Percentiles rank a stretch among this genome's conserved stretches.
These are phyloP conservation scores for Champsocephalus gunnari DNA, from an alignment of 2,797 vertebrate species.

Conservation along the genomic window DNA sequence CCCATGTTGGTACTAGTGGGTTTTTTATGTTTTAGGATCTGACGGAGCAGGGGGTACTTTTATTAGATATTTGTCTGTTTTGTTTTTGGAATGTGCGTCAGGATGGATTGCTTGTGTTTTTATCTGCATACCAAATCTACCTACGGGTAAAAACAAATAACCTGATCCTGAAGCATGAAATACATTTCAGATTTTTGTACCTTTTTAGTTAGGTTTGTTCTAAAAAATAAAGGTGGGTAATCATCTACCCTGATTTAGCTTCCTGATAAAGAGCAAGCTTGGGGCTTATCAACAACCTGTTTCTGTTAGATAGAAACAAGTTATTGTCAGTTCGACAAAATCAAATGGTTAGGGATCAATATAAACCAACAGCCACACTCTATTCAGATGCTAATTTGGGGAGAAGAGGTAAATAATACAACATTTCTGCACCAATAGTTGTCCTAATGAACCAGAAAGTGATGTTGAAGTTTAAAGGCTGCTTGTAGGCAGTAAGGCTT, in stretches of 20 bases:
- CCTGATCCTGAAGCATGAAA: not conserved
- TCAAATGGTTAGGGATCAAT: not conserved
- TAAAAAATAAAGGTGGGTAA: not conserved
- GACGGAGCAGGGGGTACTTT: no score
- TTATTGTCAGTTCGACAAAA: not conserved
- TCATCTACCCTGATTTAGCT: not conserved
- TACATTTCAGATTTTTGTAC: not conserved
- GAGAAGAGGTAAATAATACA: slow-evolving; percentile 5
- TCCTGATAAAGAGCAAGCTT: not conserved
- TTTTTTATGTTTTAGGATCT: no score
- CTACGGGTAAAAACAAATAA: no score
- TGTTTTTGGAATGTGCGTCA: no score
- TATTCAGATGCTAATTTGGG: not conserved
- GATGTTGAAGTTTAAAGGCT: not conserved
- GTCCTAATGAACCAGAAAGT: slow-evolving; percentile 7
- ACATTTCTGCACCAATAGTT: slow-evolving; percentile 5
- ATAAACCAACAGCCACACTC: slow-evolving; percentile 4
- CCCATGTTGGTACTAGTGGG: no score
- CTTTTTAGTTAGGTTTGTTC: no score
- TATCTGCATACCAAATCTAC: no score
- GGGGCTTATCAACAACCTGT: not conserved
- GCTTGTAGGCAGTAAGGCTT: slow-evolving; percentile 9
- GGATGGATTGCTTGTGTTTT: no score
- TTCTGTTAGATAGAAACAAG: not conserved
- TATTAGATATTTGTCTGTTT: no score